Evolutionary conservation across 1,140 invertebrate genomes (phyloP), one percentile per base, ranked within the genome.

Genomic region (Leptonema lineaticorne): DNA sequence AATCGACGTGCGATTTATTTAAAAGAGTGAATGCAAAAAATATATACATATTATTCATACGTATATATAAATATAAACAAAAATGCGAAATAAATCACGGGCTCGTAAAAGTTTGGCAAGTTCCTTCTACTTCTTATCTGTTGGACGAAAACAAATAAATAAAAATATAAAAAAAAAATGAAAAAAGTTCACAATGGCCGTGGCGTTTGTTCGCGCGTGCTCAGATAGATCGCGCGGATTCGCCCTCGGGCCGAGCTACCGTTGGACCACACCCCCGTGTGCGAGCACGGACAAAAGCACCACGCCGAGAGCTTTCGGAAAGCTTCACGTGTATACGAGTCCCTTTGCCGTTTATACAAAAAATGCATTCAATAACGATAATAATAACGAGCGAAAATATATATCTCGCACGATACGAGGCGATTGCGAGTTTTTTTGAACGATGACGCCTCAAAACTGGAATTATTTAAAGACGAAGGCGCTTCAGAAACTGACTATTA

Each of bases 231-330:
- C 41, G 58, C 58, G 67, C 59, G 58, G 67, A 68, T 68, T 22
- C 41, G 37, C 37, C 69, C 67, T 33, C 18, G 33, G 60, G 70
- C 70, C 30, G 22, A 24, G 70, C 70, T 72, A 69, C 70, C 59
- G 70, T 69, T 29, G 11, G 63, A 59, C 33, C 48, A 67, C 65
- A 57, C 69, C 69, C 60, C 63, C 57, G 22, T n/a, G n/a, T n/a
- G n/a, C n/a, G n/a, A n/a, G n/a, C 30, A 59, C 50, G 50, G 65
- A 57, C 56, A 59, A 67, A 50, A 50, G 18, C 46, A 50, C 50
- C 50, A 53, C 50, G 27, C 50, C 22, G n/a, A n/a, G 22, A 53
- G 50, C 50, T 22, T 53, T 53, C 14, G 5, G 11, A 4, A 26
- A 37, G 3, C 33, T 37, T n/a, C n/a, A n/a, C n/a, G n/a, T n/a